These are phyloP conservation scores for Dryas iulia DNA, from an alignment of 1,140 invertebrate genomes.

Conservation along the genomic window DNA sequence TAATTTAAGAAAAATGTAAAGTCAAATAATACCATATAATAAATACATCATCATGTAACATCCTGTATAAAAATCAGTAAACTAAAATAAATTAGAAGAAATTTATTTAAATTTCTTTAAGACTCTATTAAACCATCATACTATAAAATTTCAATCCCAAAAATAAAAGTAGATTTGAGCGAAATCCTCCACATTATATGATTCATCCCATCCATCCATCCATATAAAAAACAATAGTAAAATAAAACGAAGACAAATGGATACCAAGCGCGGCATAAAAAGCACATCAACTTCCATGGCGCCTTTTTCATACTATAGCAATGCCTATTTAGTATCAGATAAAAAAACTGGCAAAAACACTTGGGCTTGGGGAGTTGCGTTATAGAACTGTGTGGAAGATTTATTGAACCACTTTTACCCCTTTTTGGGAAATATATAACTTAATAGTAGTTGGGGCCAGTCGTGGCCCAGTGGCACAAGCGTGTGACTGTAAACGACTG, in stretches of 20 bases:
- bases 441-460: too few relatives aligned
- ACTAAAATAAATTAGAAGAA: background rate
- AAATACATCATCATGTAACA: too few relatives aligned
- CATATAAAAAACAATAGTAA: conserved; percentile 11
- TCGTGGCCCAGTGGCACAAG: too few relatives aligned
- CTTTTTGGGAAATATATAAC: background rate
- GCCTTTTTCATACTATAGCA: conserved; percentile 18
- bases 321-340: background rate
- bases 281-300: conserved; percentile 24
- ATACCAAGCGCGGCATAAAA: conserved; percentile 19
- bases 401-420: conserved; percentile 12
- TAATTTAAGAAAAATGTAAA: too few relatives aligned
- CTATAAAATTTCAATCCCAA: background rate
- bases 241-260: conserved; percentile 16
- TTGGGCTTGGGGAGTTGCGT: background rate
- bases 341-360: background rate
- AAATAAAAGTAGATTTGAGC: background rate
- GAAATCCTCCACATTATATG: background rate
- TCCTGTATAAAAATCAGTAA: too few relatives aligned
- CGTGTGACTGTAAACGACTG: too few relatives aligned
- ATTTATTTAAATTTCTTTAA: background rate
- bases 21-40: too few relatives aligned
- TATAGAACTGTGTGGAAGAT: background rate
- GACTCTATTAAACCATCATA: background rate
- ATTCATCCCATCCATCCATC: background rate